Percentiles rank a stretch among this genome's conserved stretches.
Evolutionary conservation across 1,140 invertebrate genomes (phyloP).

Genomic region (Cephus cinctus): DNA sequence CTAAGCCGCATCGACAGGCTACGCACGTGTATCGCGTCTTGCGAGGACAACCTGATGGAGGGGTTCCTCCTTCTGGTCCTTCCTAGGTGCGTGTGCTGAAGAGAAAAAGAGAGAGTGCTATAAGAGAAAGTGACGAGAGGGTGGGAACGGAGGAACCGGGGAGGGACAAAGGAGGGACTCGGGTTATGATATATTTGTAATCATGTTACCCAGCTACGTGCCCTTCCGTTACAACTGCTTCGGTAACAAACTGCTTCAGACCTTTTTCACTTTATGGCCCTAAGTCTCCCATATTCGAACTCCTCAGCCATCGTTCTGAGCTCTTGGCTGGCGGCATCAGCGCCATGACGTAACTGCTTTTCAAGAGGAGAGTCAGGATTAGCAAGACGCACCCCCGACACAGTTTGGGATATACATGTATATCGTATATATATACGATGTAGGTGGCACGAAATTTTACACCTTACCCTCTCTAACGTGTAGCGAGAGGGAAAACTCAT

Average conservation of each 20-base stretch:
- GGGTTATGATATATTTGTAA: slow-evolving; percentile 55
- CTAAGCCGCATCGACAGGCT: slow-evolving; percentile 47
- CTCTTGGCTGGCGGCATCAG: too few species aligned
- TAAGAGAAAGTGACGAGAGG: neutral
- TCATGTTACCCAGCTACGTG: slow-evolving; percentile 47
- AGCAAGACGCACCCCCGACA: too few species aligned
- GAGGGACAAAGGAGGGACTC: slow-evolving; percentile 20
- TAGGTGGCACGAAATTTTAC: too few species aligned
- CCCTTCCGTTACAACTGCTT: slow-evolving; percentile 49
- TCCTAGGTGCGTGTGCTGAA: neutral
- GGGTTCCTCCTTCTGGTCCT: slow-evolving; percentile 3
- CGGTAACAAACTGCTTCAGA: slow-evolving; percentile 39
- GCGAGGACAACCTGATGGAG: slow-evolving; percentile 20
- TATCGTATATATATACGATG: too few species aligned
- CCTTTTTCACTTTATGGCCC: slow-evolving; percentile 25
- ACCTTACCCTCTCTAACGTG: too few species aligned
- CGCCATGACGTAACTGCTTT: too few species aligned
- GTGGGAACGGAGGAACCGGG: neutral
- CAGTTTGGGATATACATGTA: too few species aligned
- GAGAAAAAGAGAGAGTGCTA: slow-evolving; percentile 3
- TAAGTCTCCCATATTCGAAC: too few species aligned
- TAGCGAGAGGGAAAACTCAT: too few species aligned
- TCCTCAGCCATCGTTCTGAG: too few species aligned
- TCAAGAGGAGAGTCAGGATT: too few species aligned
- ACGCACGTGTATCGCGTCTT: slow-evolving; percentile 49